A percentile compares a stretch with the other conserved stretches of the same genome.
phyloP scores from a whole-genome alignment of 2,797 vertebrate genomes.

The Aphelocoma californica region DNA sequence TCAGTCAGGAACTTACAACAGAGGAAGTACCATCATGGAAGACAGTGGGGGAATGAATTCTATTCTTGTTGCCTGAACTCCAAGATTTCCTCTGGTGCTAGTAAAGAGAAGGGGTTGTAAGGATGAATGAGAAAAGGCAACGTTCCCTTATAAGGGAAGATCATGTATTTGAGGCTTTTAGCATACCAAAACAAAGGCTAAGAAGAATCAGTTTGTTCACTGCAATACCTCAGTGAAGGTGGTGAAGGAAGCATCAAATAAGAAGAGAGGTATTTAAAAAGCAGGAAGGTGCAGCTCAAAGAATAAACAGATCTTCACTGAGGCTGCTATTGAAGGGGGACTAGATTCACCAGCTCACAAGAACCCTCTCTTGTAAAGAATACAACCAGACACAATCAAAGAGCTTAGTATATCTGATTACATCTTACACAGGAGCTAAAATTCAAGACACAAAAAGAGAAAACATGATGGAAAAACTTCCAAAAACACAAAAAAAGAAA shows the following conservation, averaged over 20 bases:
- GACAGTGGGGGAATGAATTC: neutral
- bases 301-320: neutral
- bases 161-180: neutral
- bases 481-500: neutral
- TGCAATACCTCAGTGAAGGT: neutral
- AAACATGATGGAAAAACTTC: neutral
- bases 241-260: neutral
- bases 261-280: neutral
- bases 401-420: neutral
- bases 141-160: neutral
- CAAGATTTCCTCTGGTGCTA: neutral
- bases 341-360: neutral
- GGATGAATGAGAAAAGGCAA: neutral
- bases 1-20: neutral
- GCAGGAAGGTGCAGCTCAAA: neutral
- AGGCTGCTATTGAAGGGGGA: neutral
- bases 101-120: neutral
- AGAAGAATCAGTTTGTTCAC: neutral
- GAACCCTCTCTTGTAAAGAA: neutral
- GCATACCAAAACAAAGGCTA: neutral
- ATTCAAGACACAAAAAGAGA: neutral
- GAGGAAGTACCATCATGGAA: neutral
- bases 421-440: neutral
- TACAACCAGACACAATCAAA: neutral
- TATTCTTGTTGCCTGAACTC: neutral